A percentile compares a stretch with the other conserved stretches of the same genome.
Conservation (phyloP, 2,888 invertebrate genomes). For the Stenodema calcarata region DNA sequence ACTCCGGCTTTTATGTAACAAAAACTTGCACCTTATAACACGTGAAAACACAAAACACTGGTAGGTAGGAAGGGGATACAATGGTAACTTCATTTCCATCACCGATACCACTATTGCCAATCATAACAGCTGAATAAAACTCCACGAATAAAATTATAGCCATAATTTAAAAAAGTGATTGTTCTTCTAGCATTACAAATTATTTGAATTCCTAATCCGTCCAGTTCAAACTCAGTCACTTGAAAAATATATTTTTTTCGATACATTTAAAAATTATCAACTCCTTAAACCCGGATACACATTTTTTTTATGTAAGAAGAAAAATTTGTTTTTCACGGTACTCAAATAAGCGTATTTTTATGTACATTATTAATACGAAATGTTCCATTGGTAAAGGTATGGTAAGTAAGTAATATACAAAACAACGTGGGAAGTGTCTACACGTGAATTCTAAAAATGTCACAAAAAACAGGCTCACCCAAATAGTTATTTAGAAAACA, state of each 20-base stretch:
- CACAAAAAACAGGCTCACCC: background rate
- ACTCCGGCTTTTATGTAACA: constrained; percentile 16
- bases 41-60: background rate
- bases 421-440: background rate
- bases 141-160: background rate
- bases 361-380: constrained; percentile 1
- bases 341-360: constrained; percentile 28
- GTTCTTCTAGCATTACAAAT: constrained; percentile 13
- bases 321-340: background rate
- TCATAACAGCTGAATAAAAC: background rate
- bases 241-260: constrained; percentile 33
- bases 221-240: constrained; percentile 44
- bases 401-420: background rate
- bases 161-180: constrained; percentile 1
- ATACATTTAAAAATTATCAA: constrained; percentile 8
- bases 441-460: background rate
- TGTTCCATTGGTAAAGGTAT: background rate
- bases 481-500: background rate
- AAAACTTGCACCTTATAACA: background rate
- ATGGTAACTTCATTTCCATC: background rate
- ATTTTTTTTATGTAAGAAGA: background rate
- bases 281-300: background rate
- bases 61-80: background rate
- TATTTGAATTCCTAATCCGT: constrained; percentile 43
- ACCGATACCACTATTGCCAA: background rate